Conservation (phyloP, 2,113 vertebrate genomes). For the Chinchilla lanigera region DNA sequence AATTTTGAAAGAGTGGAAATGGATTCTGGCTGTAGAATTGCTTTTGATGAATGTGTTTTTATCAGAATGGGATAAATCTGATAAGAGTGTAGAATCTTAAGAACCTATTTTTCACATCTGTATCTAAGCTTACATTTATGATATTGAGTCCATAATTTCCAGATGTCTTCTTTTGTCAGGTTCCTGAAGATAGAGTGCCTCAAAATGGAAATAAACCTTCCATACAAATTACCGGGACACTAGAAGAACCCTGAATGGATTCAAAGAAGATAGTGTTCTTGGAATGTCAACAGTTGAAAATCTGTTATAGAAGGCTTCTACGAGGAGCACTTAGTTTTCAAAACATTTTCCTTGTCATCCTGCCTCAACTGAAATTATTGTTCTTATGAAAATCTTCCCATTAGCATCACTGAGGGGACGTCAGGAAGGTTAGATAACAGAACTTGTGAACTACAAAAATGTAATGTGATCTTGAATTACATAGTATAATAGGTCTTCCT, state of each 20-base stretch:
- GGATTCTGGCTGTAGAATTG: background rate
- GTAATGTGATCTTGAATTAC: background rate
- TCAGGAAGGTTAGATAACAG: background rate
- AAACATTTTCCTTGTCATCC: background rate
- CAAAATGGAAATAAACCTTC: background rate
- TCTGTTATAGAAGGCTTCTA: background rate
- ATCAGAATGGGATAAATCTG: background rate
- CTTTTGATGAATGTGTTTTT: background rate
- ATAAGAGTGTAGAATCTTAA: background rate
- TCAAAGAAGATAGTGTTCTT: background rate
- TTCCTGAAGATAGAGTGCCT: background rate
- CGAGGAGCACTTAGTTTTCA: background rate
- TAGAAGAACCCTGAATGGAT: background rate
- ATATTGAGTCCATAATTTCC: background rate
- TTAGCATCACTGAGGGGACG: background rate
- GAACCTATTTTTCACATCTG: background rate
- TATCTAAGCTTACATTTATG: background rate
- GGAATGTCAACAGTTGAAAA: conserved; percentile 18
- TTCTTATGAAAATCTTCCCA: background rate
- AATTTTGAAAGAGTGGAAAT: background rate
- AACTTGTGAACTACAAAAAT: background rate
- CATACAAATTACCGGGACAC: background rate
- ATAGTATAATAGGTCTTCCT: background rate
- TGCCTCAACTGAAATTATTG: conserved; percentile 15
- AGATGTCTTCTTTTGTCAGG: conserved; percentile 31